These are phyloP conservation scores for Coleophora deauratella DNA, from an alignment of 2,888 invertebrate genomes.

Conservation along the genomic window DNA sequence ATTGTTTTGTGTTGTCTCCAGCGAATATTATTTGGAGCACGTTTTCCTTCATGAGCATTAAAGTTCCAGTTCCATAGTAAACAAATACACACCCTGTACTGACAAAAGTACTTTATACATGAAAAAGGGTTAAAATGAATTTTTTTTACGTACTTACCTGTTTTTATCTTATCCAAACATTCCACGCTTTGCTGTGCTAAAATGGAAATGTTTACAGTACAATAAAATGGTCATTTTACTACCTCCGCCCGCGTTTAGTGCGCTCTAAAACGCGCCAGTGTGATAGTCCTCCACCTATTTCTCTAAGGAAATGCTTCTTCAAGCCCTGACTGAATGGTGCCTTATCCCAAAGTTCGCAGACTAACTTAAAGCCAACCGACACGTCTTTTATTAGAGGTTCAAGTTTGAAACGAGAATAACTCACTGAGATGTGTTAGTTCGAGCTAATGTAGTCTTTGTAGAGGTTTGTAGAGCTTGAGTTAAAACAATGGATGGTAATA, in stretches of 20 bases:
- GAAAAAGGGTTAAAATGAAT: too few species aligned
- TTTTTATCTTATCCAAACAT: too few species aligned
- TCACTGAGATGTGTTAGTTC: conserved; percentile 18
- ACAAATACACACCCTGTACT: too few species aligned
- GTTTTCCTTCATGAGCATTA: too few species aligned
- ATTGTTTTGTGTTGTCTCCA: too few species aligned
- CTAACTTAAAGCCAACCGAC: conserved; percentile 28
- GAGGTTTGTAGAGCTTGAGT: too few species aligned
- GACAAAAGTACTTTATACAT: too few species aligned
- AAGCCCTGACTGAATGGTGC: conserved; percentile 32
- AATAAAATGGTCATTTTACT: too few species aligned
- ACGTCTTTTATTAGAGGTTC: conserved; percentile 39
- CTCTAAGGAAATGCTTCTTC: conserved; percentile 28
- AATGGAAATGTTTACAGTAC: too few species aligned
- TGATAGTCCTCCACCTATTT: conserved; percentile 15
- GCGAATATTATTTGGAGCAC: too few species aligned
- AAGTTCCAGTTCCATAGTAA: too few species aligned
- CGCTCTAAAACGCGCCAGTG: conserved; percentile 11
- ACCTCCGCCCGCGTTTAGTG: neutral
- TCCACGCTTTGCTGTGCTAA: too few species aligned
- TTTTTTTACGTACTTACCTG: neutral
- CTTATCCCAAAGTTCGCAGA: conserved; percentile 33
- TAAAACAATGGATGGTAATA: neutral
- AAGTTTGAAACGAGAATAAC: conserved; percentile 25
- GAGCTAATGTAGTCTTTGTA: conserved; percentile 9